A percentile compares a stretch with the other conserved stretches of the same genome.
Conservation (phyloP, 2,797 vertebrate genomes). For the Iguana delicatissima region DNA sequence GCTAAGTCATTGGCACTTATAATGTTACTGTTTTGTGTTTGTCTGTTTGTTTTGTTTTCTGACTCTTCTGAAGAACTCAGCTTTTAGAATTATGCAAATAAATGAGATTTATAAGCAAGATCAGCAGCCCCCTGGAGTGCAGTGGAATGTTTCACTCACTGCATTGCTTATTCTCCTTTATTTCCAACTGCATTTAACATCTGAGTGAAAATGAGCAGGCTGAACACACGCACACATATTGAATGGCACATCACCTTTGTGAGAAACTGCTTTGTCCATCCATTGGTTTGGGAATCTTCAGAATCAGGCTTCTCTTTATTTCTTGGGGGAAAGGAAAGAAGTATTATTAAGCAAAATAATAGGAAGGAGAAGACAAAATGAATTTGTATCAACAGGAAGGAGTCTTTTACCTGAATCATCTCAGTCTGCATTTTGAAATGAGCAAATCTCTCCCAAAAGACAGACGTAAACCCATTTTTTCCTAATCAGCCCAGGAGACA, state of each 20-base stretch:
- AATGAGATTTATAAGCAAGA: neutral
- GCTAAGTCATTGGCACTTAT: neutral
- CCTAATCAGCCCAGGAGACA: neutral
- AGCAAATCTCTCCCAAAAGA: neutral
- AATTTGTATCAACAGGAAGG: neutral
- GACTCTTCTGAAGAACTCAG: neutral
- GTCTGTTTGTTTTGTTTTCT: neutral
- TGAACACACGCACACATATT: neutral
- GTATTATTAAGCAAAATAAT: neutral
- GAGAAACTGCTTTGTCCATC: neutral
- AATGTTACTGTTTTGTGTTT: neutral
- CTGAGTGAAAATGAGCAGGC: neutral
- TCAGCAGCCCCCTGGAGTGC: neutral
- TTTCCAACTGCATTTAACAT: neutral
- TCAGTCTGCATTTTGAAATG: neutral
- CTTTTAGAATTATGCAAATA: neutral
- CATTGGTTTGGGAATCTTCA: neutral
- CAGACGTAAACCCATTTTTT: neutral
- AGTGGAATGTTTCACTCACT: neutral
- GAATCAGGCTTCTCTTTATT: neutral
- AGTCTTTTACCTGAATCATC: neutral
- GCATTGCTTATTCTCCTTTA: neutral
- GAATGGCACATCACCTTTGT: neutral
- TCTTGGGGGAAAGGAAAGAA: neutral
- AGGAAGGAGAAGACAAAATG: neutral